Percentiles rank a stretch among this genome's conserved stretches.
Evolutionary conservation across 2,113 vertebrate genomes (phyloP).

Genomic region (Megaceryle maxima): DNA sequence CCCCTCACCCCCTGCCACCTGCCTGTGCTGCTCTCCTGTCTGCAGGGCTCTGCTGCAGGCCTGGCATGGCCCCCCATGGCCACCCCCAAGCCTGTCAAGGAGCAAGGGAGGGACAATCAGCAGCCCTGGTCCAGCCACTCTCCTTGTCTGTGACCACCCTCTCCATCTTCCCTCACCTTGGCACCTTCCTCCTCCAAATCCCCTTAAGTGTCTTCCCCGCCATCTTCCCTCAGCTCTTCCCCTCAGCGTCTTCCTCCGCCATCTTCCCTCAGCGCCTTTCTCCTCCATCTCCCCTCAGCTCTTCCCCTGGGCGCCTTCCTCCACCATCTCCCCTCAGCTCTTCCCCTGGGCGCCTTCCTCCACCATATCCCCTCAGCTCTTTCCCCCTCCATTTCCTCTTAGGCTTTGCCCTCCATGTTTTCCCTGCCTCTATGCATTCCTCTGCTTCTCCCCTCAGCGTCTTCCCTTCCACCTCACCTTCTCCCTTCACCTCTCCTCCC

Average conservation of each 20-base stretch:
- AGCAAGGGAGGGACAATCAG: neutral
- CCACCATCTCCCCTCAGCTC: neutral
- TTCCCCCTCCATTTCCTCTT: neutral
- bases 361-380: neutral
- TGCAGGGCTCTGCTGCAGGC: fast-evolving
- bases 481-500: neutral
- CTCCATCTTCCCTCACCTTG: neutral
- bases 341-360: neutral
- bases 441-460: neutral
- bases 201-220: neutral
- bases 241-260: neutral
- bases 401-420: neutral
- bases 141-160: too few species aligned
- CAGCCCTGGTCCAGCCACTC: neutral
- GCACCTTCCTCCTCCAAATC: neutral
- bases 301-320: neutral
- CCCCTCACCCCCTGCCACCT: neutral
- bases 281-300: neutral
- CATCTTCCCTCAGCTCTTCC: neutral
- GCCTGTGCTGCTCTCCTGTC: fast-evolving
- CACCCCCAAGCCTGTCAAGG: neutral
- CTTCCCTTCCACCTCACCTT: neutral
- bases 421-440: neutral
- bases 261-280: neutral
- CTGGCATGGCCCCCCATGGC: neutral